phyloP scores from a whole-genome alignment of 2,113 vertebrate species.

The Oreocharis arfaki region DNA sequence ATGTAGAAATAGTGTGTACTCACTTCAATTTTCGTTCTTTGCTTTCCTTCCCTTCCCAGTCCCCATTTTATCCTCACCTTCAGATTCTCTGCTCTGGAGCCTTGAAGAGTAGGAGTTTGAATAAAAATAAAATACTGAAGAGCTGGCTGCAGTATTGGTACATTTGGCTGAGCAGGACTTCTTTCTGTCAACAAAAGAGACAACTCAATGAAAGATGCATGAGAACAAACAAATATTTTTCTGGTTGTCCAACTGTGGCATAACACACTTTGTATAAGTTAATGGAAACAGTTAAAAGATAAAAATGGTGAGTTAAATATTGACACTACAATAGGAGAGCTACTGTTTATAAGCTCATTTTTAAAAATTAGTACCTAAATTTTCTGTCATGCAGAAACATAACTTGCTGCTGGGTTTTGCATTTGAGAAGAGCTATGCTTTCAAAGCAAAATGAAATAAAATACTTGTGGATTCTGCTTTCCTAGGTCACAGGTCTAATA shows the following conservation, averaged over 20 bases:
- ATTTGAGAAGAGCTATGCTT: not conserved
- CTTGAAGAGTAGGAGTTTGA: not conserved
- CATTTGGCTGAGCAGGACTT: not conserved
- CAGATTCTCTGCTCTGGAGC: not conserved
- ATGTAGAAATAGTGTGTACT: not conserved
- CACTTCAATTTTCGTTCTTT: not conserved
- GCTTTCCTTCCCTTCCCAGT: not conserved
- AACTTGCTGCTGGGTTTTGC: not conserved
- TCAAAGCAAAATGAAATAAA: not conserved
- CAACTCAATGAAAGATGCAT: not conserved
- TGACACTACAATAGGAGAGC: not conserved
- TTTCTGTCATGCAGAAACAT: not conserved
- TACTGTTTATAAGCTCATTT: not conserved
- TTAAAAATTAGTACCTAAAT: not conserved
- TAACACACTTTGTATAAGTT: not conserved
- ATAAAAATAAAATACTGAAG: not conserved
- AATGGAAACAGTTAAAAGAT: not conserved
- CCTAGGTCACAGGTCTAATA: not conserved
- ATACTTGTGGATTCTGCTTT: not conserved
- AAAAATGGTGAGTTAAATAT: not conserved
- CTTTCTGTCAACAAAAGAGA: constrained; percentile 3
- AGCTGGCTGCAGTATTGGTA: not conserved
- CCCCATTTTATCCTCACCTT: not conserved
- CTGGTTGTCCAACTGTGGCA: not conserved
- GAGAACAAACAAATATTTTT: constrained; percentile 10